Conservation (phyloP, 2,113 vertebrate genomes). For the Prunella himalayana region DNA sequence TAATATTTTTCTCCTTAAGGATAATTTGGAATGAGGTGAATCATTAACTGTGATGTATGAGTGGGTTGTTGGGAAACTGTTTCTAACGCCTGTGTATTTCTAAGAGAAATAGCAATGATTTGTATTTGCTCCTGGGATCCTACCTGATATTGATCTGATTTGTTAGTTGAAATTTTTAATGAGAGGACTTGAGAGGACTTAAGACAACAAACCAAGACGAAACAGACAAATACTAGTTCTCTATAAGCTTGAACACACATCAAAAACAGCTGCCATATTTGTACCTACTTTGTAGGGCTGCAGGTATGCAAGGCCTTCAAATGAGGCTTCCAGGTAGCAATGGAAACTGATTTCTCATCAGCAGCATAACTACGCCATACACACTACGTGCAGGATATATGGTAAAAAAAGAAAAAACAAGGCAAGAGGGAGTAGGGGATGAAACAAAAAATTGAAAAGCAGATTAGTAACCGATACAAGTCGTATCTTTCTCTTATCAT, state of each 20-base stretch:
- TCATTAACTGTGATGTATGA: background rate
- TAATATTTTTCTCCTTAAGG: background rate
- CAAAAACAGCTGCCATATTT: slow-evolving; percentile 76
- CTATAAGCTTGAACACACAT: slow-evolving; percentile 69
- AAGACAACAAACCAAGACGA: slow-evolving; percentile 44
- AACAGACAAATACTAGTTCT: slow-evolving; percentile 50
- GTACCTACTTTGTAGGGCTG: slow-evolving; percentile 99
- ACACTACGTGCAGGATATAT: slow-evolving; percentile 87
- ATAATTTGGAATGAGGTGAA: background rate
- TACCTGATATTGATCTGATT: slow-evolving; percentile 24
- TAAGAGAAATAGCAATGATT: background rate
- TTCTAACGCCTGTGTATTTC: background rate
- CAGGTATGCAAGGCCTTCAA: slow-evolving; percentile 99
- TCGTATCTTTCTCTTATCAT: slow-evolving; percentile 66
- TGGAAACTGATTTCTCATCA: slow-evolving; percentile 99
- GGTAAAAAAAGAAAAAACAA: slow-evolving; percentile 67
- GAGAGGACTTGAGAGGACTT: background rate
- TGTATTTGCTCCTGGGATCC: background rate
- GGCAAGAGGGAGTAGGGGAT: slow-evolving; percentile 70
- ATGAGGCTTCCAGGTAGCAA: slow-evolving; percentile 99
- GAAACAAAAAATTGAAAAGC: slow-evolving; percentile 75
- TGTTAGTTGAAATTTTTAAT: slow-evolving; percentile 48
- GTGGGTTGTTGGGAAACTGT: background rate
- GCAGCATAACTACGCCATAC: slow-evolving; percentile 99
- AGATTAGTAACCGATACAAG: slow-evolving; percentile 80